These are phyloP conservation scores for Myripristis murdjan DNA, from an alignment of 2,797 vertebrate genomes.

Conservation along the genomic window DNA sequence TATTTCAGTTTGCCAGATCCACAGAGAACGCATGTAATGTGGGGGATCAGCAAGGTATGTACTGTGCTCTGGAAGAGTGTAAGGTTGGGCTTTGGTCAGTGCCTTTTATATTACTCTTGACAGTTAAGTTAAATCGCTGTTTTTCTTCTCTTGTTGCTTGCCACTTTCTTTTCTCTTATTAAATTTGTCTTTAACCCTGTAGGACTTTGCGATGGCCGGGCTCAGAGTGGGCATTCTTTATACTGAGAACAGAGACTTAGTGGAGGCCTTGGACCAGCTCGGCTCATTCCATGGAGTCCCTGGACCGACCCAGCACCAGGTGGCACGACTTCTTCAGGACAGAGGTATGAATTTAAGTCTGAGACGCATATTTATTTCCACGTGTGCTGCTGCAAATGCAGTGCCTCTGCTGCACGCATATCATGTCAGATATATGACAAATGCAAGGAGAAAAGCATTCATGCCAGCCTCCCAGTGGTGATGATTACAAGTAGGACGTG, in stretches of 20 bases:
- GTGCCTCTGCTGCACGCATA: background rate
- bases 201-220: constrained; percentile 96
- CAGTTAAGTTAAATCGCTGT: constrained; percentile 8
- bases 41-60: constrained; percentile 94
- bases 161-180: constrained; percentile 13
- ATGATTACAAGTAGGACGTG: background rate
- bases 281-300: constrained; percentile 91
- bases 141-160: constrained; percentile 24
- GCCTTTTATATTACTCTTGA: constrained; percentile 32
- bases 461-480: background rate
- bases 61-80: background rate
- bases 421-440: accelerated
- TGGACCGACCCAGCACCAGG: constrained; percentile 91
- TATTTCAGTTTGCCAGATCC: constrained; percentile 94
- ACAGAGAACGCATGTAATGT: constrained; percentile 96
- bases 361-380: background rate
- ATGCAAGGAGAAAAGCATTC: background rate
- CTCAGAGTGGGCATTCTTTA: constrained; percentile 92
- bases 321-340: constrained; percentile 92
- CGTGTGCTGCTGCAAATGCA: constrained; percentile 6
- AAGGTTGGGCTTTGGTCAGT: background rate
- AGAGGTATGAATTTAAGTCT: constrained; percentile 81
- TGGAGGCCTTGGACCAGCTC: constrained; percentile 91
- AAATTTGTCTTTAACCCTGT: constrained; percentile 23
- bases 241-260: constrained; percentile 91